Evolutionary conservation across 2,113 vertebrate species (phyloP).

Genomic region (Ellobius talpinus): DNA sequence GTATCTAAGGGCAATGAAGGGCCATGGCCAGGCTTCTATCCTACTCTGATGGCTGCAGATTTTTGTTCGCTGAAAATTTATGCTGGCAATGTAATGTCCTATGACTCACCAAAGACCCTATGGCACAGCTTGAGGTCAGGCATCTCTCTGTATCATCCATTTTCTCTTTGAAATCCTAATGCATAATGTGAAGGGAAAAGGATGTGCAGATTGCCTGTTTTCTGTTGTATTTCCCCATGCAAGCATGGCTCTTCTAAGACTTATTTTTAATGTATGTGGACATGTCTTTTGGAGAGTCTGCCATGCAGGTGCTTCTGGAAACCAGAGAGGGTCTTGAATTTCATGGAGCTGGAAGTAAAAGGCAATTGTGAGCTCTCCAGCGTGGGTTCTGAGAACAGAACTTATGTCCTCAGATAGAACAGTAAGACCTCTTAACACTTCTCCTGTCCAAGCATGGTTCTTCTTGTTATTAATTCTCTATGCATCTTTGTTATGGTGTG

Average conservation of each 20-base stretch:
- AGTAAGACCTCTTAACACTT: neutral
- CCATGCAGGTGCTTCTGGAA: neutral
- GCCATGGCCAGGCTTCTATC: neutral
- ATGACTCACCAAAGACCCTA: neutral
- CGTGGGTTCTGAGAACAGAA: neutral
- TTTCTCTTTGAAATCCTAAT: neutral
- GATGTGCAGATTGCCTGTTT: neutral
- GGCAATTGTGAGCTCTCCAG: neutral
- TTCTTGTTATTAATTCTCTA: neutral
- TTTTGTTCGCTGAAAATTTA: neutral
- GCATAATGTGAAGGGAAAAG: conserved; percentile 38
- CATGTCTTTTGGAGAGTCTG: neutral
- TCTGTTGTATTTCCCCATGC: neutral
- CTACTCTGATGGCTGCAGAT: neutral
- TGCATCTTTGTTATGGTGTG: neutral
- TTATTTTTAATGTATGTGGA: neutral
- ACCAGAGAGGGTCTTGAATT: neutral
- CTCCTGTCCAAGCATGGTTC: neutral
- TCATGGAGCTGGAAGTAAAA: neutral
- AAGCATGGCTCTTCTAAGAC: neutral
- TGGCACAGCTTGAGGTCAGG: neutral
- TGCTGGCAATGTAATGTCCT: neutral
- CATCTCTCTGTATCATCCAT: neutral
- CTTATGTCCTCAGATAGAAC: neutral
- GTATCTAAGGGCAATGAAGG: neutral